A percentile compares a stretch with the other conserved stretches of the same genome.
Evolutionary conservation across 2,797 vertebrate species (phyloP).

Genomic region (Lacerta agilis): DNA sequence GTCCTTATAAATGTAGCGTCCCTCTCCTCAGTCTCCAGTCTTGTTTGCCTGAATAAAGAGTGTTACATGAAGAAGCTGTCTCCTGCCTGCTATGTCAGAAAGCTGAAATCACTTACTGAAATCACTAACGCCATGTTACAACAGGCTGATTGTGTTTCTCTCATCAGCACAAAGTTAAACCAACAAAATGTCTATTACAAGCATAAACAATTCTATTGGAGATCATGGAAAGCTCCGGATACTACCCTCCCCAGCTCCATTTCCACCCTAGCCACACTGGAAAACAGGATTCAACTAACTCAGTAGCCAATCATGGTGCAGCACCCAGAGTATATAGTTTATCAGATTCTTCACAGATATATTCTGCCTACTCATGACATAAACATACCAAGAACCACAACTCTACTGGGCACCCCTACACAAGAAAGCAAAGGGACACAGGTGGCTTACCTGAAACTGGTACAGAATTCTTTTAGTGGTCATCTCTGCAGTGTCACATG

Average conservation of each 20-base stretch:
- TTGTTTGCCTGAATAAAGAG: no score
- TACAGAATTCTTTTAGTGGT: background rate
- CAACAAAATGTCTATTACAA: background rate
- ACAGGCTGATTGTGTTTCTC: background rate
- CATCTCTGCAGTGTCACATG: background rate
- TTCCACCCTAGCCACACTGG: background rate
- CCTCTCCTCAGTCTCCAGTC: no score
- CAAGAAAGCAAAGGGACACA: background rate
- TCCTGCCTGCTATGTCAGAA: no score
- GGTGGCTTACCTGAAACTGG: background rate
- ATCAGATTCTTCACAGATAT: background rate
- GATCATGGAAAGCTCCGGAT: background rate
- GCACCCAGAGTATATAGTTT: background rate
- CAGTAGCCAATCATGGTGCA: background rate
- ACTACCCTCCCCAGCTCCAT: no score
- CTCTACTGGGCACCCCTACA: background rate
- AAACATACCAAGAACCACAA: background rate
- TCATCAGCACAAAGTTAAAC: background rate
- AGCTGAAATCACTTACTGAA: no score
- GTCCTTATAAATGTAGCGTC: no score
- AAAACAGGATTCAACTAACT: background rate
- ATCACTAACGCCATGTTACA: no score
- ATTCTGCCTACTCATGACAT: background rate
- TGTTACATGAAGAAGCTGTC: no score
- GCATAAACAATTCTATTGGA: background rate